Conservation (phyloP, 2,888 invertebrate genomes). For the Ophion ellenae region DNA sequence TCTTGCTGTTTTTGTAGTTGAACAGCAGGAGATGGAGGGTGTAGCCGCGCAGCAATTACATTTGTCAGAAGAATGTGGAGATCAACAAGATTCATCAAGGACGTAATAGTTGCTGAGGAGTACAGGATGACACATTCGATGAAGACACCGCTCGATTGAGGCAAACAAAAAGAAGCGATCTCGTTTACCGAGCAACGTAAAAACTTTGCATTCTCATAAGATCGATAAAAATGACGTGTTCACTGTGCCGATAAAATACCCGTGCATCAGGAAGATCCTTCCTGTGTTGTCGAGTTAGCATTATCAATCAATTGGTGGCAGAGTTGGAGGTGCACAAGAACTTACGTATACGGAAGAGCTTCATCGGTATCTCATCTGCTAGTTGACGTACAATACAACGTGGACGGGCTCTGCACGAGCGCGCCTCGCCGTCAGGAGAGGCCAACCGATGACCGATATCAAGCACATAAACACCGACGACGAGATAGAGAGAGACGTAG, state of each 20-base stretch:
- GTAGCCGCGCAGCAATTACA: not conserved
- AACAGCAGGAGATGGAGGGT: not conserved
- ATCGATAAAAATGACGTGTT: not conserved
- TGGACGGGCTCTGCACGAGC: constrained; percentile 41
- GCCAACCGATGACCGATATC: constrained; percentile 66
- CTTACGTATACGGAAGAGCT: constrained; percentile 10
- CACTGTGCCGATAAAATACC: constrained; percentile 1
- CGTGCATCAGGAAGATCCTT: not conserved
- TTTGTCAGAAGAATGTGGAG: not conserved
- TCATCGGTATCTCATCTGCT: constrained; percentile 56
- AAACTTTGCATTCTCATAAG: not conserved
- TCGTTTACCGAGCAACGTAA: not conserved
- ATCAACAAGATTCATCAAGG: not conserved
- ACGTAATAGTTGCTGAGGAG: not conserved
- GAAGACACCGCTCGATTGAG: not conserved
- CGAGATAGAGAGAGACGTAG: constrained; percentile 9
- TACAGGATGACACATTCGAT: not conserved
- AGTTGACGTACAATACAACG: constrained; percentile 49
- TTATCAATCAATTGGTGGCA: constrained; percentile 52
- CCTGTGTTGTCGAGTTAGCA: constrained; percentile 26
- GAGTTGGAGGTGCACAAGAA: constrained; percentile 25
- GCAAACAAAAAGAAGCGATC: not conserved
- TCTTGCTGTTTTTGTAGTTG: not conserved
- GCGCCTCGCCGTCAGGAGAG: constrained; percentile 39
- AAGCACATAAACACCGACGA: constrained; percentile 48